These are phyloP conservation scores for Machimus rusticus DNA, from an alignment of 2,888 invertebrate species.

Conservation along the genomic window DNA sequence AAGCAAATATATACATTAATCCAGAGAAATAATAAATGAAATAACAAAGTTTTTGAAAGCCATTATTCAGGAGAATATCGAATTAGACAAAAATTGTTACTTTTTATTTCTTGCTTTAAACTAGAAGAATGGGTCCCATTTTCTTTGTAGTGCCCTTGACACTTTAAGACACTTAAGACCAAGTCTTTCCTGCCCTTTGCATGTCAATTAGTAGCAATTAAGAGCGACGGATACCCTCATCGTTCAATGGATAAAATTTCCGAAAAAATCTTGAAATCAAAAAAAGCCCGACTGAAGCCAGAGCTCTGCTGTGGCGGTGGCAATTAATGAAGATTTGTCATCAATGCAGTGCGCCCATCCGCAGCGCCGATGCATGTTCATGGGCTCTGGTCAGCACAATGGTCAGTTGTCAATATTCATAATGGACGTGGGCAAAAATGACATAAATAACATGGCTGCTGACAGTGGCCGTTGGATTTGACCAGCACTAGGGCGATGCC, in stretches of 20 bases:
- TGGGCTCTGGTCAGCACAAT: neutral
- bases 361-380: neutral
- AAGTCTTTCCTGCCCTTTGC: neutral
- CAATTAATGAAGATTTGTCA: conserved; percentile 15
- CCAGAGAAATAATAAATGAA: too few relatives aligned
- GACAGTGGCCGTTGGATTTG: neutral
- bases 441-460: neutral
- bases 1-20: too few relatives aligned
- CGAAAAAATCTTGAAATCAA: neutral
- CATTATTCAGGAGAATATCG: too few relatives aligned
- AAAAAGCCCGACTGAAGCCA: neutral
- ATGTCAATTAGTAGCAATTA: conserved; percentile 13
- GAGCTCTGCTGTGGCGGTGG: neutral
- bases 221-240: neutral
- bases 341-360: neutral
- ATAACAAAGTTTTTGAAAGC: too few relatives aligned
- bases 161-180: neutral
- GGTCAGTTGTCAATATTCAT: conserved; percentile 32
- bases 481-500: neutral
- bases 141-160: neutral
- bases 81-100: neutral
- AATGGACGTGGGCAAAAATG: conserved; percentile 6
- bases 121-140: neutral
- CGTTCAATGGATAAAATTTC: neutral
- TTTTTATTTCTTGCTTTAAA: neutral